Conservation (phyloP, 2,113 vertebrate species). For the Pungitius pungitius region DNA sequence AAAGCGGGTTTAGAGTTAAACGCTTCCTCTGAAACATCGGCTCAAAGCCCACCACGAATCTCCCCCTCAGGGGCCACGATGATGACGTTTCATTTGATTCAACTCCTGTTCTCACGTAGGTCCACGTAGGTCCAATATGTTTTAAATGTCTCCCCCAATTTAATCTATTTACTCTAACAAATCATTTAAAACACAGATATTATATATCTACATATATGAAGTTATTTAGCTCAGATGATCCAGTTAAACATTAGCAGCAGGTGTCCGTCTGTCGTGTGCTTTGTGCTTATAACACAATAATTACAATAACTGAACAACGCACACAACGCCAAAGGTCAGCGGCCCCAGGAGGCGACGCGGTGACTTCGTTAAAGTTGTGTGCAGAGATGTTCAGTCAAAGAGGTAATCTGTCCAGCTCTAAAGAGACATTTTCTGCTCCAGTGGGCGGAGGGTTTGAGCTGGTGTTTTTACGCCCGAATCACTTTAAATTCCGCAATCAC, state of each 20-base stretch:
- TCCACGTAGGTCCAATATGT: too few relatives aligned
- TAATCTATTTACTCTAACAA: too few relatives aligned
- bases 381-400: slow-evolving; percentile 16
- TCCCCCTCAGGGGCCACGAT: slow-evolving; percentile 13
- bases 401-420: slow-evolving; percentile 27
- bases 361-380: slow-evolving; percentile 11
- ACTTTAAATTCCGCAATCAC: slow-evolving; percentile 36
- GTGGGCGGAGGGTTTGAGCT: slow-evolving; percentile 20
- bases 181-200: too few relatives aligned
- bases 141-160: too few relatives aligned
- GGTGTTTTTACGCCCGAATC: slow-evolving; percentile 35
- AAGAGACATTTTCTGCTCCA: slow-evolving; percentile 48
- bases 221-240: not conserved
- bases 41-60: slow-evolving; percentile 52
- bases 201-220: too few relatives aligned
- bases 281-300: too few relatives aligned
- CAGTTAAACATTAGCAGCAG: not conserved
- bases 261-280: not conserved
- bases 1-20: slow-evolving; percentile 54
- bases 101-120: too few relatives aligned
- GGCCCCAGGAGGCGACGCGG: too few relatives aligned
- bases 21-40: slow-evolving; percentile 42
- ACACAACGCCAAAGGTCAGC: not conserved
- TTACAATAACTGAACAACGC: not conserved
- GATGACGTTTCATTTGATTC: too few relatives aligned